Percentiles rank a stretch among this genome's conserved stretches.
Evolutionary conservation across 2,797 vertebrate genomes (phyloP).

Genomic region (Sylvia borin): DNA sequence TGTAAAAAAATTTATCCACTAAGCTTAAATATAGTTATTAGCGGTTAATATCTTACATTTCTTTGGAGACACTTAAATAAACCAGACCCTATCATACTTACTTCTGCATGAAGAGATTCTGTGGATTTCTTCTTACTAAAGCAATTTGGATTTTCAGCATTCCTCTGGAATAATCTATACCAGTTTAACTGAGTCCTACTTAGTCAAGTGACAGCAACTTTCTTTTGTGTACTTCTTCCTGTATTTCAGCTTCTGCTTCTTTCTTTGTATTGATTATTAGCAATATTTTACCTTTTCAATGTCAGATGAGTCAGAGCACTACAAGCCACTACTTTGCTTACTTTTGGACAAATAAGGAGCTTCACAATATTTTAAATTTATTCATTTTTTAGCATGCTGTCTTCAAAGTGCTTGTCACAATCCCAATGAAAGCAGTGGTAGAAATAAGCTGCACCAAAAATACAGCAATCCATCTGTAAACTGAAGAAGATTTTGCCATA

Average conservation of each 20-base stretch:
- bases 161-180: not conserved
- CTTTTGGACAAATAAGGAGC: not conserved
- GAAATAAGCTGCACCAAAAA: not conserved
- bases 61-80: not conserved
- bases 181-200: not conserved
- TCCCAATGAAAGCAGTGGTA: not conserved
- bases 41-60: not conserved
- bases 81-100: not conserved
- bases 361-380: not conserved
- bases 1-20: not conserved
- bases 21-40: not conserved
- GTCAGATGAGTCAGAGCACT: not conserved
- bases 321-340: not conserved
- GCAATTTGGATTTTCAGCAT: not conserved
- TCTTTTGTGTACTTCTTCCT: not conserved
- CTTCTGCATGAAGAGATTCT: not conserved
- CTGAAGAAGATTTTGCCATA: not conserved
- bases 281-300: not conserved
- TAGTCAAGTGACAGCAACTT: not conserved
- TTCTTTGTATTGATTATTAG: not conserved
- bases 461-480: not conserved
- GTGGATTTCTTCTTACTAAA: not conserved
- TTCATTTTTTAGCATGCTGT: not conserved
- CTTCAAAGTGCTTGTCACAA: not conserved
- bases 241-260: not conserved